Percentiles rank a stretch among this genome's conserved stretches.
phyloP scores from a whole-genome alignment of 2,113 vertebrate genomes.

The Stegastes partitus region DNA sequence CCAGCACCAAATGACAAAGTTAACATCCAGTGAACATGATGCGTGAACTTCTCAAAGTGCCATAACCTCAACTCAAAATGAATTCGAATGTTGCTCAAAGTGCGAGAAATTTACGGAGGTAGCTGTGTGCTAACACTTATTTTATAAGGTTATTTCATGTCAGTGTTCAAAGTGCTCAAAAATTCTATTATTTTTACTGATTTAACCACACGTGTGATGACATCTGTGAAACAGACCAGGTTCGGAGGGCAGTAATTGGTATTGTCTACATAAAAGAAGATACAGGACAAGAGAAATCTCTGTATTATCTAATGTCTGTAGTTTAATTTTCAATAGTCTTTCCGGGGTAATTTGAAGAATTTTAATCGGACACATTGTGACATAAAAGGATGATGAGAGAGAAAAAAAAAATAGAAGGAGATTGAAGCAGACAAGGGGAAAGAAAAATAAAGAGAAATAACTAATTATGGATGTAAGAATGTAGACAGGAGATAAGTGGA shows the following conservation, averaged over 20 bases:
- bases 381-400: neutral
- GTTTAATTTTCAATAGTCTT: neutral
- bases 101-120: neutral
- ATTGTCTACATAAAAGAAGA: too few relatives aligned
- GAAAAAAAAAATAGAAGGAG: neutral
- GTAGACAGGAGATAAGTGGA: too few relatives aligned
- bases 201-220: neutral
- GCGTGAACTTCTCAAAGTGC: slow-evolving; percentile 17
- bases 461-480: too few relatives aligned
- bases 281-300: too few relatives aligned
- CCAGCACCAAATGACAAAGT: slow-evolving; percentile 6
- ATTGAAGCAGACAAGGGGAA: neutral
- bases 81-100: neutral
- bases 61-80: neutral
- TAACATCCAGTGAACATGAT: slow-evolving; percentile 19
- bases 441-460: neutral
- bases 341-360: neutral
- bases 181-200: neutral
- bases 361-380: neutral
- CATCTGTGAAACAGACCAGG: neutral
- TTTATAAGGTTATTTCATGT: slow-evolving; percentile 2
- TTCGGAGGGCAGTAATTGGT: too few relatives aligned
- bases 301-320: neutral
- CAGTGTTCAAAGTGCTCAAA: neutral
- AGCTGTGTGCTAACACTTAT: neutral